A percentile compares a stretch with the other conserved stretches of the same genome.
Evolutionary conservation across 2,113 vertebrate species (phyloP).

Genomic region (Aldabrachelys gigantea): DNA sequence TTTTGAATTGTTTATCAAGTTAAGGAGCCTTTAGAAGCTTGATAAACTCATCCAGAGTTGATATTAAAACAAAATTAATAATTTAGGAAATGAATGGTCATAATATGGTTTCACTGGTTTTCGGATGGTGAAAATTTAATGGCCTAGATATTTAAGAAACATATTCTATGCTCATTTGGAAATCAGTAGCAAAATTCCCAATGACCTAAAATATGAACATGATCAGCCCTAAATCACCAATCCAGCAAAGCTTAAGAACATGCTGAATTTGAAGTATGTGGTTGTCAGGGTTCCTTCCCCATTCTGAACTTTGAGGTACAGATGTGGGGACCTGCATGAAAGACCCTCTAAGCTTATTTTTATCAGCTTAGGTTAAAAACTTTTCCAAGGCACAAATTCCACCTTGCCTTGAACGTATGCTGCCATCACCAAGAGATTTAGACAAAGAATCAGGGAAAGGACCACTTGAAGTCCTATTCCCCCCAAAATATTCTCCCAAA

Average conservation of each 20-base stretch:
- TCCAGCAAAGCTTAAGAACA: background rate
- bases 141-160: background rate
- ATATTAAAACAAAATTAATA: background rate
- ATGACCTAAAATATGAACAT: background rate
- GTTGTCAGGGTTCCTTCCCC: background rate
- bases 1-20: background rate
- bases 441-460: too few species aligned
- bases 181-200: background rate
- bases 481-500: too few species aligned
- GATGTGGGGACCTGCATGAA: too few species aligned
- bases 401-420: too few species aligned
- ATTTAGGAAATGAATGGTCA: background rate
- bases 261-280: background rate
- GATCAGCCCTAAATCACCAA: background rate
- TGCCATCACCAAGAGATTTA: too few species aligned
- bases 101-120: background rate
- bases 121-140: background rate
- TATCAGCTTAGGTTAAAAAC: too few species aligned
- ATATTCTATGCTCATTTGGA: background rate
- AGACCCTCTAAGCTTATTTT: too few species aligned
- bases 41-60: background rate
- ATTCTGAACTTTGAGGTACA: too few species aligned
- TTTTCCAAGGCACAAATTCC: too few species aligned
- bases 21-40: background rate
- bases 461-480: too few species aligned